phyloP scores from a whole-genome alignment of 1,140 invertebrate species.

The Leucophenga varia region DNA sequence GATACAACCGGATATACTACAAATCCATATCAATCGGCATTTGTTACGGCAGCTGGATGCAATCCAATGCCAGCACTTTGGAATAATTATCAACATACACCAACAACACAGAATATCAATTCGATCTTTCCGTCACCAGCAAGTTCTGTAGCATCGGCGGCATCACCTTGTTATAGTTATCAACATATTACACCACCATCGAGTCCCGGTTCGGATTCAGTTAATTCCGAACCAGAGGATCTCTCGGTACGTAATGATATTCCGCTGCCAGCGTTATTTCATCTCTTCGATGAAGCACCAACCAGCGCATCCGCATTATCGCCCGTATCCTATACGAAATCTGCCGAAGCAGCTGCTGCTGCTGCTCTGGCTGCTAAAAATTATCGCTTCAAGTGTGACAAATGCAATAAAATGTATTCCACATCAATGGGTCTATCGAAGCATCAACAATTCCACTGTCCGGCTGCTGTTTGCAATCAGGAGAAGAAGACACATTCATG shows the following conservation, averaged over 20 bases:
- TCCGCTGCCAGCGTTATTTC: constrained; percentile 49
- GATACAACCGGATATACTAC: constrained; percentile 40
- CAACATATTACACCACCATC: constrained; percentile 53
- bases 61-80: constrained; percentile 48
- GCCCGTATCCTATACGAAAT: constrained; percentile 57
- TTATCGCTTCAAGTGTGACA: constrained; percentile 81
- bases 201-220: constrained; percentile 43
- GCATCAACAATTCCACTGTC: constrained; percentile 94
- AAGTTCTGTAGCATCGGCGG: constrained; percentile 26
- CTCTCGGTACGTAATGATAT: constrained; percentile 50
- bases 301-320: constrained; percentile 44
- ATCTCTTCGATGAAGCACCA: constrained; percentile 46
- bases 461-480: constrained; percentile 60
- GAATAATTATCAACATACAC: constrained; percentile 38
- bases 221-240: constrained; percentile 47
- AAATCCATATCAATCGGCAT: constrained; percentile 46
- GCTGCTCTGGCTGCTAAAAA: constrained; percentile 51
- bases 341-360: neutral
- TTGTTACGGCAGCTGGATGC: constrained; percentile 47
- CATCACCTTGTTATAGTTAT: constrained; percentile 43
- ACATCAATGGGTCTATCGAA: constrained; percentile 93
- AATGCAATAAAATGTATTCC: constrained; percentile 94
- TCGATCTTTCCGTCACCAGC: constrained; percentile 43
- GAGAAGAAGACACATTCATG: constrained; percentile 59
- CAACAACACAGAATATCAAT: constrained; percentile 22